Percentiles rank a stretch among this genome's conserved stretches.
Evolutionary conservation across 2,888 invertebrate genomes (phyloP).

Genomic region (Fissipunctia ypsillon): DNA sequence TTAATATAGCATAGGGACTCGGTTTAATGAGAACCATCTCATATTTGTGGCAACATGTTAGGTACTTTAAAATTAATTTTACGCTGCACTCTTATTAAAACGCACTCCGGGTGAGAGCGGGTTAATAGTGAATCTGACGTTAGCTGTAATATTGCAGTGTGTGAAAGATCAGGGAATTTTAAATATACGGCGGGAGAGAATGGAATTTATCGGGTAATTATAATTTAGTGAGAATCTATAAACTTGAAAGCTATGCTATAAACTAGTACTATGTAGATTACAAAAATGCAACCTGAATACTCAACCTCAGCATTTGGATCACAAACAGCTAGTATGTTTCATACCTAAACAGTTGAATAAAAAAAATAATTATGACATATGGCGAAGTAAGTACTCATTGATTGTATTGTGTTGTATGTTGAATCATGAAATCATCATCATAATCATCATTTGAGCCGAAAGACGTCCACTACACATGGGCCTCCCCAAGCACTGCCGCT

Average conservation of each 20-base stretch:
- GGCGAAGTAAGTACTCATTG: no score
- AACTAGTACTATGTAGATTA: no score
- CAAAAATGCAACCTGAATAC: background rate
- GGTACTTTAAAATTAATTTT: conserved; percentile 57
- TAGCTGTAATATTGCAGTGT: conserved; percentile 35
- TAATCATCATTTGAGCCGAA: no score
- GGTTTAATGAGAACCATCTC: conserved; percentile 62
- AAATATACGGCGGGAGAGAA: background rate
- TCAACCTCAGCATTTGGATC: background rate
- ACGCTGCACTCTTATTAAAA: conserved; percentile 55
- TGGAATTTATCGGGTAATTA: background rate
- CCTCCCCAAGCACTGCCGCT: no score
- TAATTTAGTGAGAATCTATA: background rate
- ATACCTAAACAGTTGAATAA: no score
- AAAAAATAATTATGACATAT: no score
- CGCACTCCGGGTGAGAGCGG: conserved; percentile 12
- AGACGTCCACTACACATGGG: no score
- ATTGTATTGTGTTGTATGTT: no score
- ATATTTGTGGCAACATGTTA: conserved; percentile 44
- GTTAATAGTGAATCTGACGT: conserved; percentile 32
- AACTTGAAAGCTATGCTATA: no score
- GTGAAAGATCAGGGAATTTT: background rate
- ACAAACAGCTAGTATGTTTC: background rate
- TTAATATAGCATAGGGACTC: conserved; percentile 38
- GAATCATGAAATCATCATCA: no score